Evolutionary conservation across 2,888 invertebrate genomes (phyloP).

Genomic region (Pyralis farinalis): DNA sequence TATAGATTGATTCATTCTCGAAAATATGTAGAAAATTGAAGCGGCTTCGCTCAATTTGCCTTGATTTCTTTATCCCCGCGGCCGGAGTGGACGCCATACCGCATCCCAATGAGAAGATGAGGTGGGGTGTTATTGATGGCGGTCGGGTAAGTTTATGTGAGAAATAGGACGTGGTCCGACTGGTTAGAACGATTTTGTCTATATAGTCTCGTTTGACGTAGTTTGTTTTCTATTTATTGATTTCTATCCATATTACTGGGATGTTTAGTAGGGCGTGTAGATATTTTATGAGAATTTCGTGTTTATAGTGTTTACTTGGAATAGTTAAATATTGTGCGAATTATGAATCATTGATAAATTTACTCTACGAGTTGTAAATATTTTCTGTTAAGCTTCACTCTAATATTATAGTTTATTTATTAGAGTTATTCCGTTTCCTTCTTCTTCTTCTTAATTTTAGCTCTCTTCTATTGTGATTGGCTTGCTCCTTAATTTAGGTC

Average conservation of each 20-base stretch:
- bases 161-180: not conserved
- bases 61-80: conserved; percentile 65
- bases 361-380: too few relatives aligned
- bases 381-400: too few relatives aligned
- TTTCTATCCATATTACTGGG: not conserved
- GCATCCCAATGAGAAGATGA: conserved; percentile 45
- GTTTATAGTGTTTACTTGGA: too few relatives aligned
- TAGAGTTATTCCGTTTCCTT: too few relatives aligned
- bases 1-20: conserved; percentile 50
- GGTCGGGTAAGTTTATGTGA: conserved; percentile 1
- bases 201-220: not conserved
- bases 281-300: not conserved
- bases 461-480: too few relatives aligned
- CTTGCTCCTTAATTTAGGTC: too few relatives aligned
- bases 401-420: too few relatives aligned
- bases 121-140: conserved; percentile 22
- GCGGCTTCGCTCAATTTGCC: conserved; percentile 52
- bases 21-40: conserved; percentile 44
- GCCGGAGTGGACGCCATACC: conserved; percentile 27
- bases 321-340: too few relatives aligned
- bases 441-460: too few relatives aligned
- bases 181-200: not conserved
- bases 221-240: conserved; percentile 2
- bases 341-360: too few relatives aligned
- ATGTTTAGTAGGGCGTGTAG: not conserved